Conservation (phyloP, 2,113 vertebrate species). For the Butastur rufipennis region DNA sequence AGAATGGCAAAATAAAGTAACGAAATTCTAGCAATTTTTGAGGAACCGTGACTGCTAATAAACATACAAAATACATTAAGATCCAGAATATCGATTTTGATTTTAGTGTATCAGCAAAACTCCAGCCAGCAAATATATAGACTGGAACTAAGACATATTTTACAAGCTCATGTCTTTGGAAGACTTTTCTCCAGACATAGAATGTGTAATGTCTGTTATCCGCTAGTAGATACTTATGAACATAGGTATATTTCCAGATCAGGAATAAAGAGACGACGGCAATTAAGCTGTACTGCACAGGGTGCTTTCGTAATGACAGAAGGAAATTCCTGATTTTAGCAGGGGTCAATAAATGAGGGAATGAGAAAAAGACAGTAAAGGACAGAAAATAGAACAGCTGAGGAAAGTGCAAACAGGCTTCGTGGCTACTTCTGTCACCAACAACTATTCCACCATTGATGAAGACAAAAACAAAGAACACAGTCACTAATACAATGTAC, state of each 20-base stretch:
- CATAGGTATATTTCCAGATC: constrained; percentile 91
- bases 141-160: constrained; percentile 85
- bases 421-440: constrained; percentile 88
- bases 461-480: constrained; percentile 80
- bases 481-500: constrained; percentile 70
- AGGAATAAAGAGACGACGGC: constrained; percentile 72
- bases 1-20: constrained; percentile 94
- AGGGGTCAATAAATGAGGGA: constrained; percentile 78
- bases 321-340: constrained; percentile 80
- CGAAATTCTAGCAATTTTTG: constrained; percentile 96
- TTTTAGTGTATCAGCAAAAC: constrained; percentile 84
- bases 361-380: constrained; percentile 86
- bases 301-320: constrained; percentile 73
- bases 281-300: constrained; percentile 73
- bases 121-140: constrained; percentile 91
- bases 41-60: constrained; percentile 81
- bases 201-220: constrained; percentile 96
- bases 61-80: constrained; percentile 82
- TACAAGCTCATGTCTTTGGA: constrained; percentile 82
- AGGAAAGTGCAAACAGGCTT: constrained; percentile 89
- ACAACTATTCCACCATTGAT: constrained; percentile 90
- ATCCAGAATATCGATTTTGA: constrained; percentile 89
- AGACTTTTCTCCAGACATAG: constrained; percentile 92
- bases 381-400: constrained; percentile 94
- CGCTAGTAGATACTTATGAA: constrained; percentile 91